These are phyloP conservation scores for Sinelater perroti DNA, from an alignment of 2,888 invertebrate species.

Conservation along the genomic window DNA sequence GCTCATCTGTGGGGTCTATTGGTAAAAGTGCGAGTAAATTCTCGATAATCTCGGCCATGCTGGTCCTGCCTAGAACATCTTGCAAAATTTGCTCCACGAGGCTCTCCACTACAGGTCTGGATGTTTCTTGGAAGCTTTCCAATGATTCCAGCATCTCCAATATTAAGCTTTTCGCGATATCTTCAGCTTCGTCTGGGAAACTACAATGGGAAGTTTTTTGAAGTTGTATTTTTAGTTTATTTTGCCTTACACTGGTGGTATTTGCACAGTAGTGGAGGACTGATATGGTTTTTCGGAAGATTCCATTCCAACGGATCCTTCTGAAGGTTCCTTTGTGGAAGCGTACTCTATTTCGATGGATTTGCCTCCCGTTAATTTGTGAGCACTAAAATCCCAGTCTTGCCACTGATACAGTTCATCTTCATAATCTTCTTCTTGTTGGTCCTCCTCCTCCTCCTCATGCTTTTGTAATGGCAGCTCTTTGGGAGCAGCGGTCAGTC, in stretches of 20 bases:
- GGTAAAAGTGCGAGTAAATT: slow-evolving; percentile 51
- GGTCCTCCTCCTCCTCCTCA: slow-evolving; percentile 38
- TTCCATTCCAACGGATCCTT: too few species aligned
- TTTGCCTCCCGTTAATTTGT: too few species aligned
- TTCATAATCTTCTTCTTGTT: slow-evolving; percentile 30
- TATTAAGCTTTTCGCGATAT: slow-evolving; percentile 47
- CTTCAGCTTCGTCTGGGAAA: slow-evolving; percentile 45
- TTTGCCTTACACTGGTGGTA: slow-evolving; percentile 1
- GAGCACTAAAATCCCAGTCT: neutral
- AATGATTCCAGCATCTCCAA: slow-evolving; percentile 48
- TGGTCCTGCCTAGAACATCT: slow-evolving; percentile 43
- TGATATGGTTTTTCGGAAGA: neutral
- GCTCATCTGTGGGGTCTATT: slow-evolving; percentile 46
- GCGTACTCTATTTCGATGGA: too few species aligned
- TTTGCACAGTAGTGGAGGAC: neutral
- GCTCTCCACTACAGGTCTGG: slow-evolving; percentile 41
- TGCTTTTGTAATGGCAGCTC: slow-evolving; percentile 11
- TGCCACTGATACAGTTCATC: slow-evolving; percentile 17
- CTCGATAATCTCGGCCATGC: slow-evolving; percentile 49
- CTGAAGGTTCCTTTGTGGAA: too few species aligned
- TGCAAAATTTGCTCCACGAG: slow-evolving; percentile 47
- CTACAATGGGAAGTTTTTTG: slow-evolving; percentile 37
- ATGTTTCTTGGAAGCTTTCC: slow-evolving; percentile 37
- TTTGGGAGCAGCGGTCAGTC: slow-evolving; percentile 40
- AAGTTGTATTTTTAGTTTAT: neutral